phyloP scores from a whole-genome alignment of 2,797 vertebrate genomes.

The Gambelia wislizenii region DNA sequence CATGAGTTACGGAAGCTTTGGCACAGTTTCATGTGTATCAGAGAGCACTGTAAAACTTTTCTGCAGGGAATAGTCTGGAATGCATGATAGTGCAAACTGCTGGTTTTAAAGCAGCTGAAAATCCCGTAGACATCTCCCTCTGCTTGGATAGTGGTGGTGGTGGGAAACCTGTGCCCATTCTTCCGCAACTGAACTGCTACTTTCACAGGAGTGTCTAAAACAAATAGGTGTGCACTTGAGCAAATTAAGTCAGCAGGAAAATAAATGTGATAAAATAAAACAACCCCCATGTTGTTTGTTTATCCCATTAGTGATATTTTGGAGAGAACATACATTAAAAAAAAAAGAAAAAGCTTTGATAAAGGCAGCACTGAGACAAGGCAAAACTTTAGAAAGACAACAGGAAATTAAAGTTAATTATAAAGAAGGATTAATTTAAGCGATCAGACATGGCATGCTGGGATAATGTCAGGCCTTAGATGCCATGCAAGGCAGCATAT shows the following conservation, averaged over 20 bases:
- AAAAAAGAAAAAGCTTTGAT: slow-evolving; percentile 60
- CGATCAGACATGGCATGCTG: slow-evolving; percentile 74
- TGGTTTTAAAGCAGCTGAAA: slow-evolving; percentile 25
- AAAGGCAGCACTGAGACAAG: slow-evolving; percentile 63
- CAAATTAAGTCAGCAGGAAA: slow-evolving; percentile 66
- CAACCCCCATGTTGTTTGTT: slow-evolving; percentile 21
- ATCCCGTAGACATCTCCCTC: neutral
- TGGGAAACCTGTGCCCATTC: neutral
- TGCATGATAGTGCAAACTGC: slow-evolving; percentile 21
- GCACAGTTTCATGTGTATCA: too few relatives aligned
- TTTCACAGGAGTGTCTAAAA: slow-evolving; percentile 62
- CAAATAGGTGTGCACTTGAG: slow-evolving; percentile 49
- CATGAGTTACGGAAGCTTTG: neutral
- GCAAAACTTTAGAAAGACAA: slow-evolving; percentile 69
- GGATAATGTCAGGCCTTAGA: slow-evolving; percentile 75
- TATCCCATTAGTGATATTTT: slow-evolving; percentile 68
- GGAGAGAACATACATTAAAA: slow-evolving; percentile 62
- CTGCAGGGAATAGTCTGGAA: fast-evolving
- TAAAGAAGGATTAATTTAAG: slow-evolving; percentile 79
- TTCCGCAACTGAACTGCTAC: slow-evolving; percentile 38
- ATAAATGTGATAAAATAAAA: slow-evolving; percentile 62
- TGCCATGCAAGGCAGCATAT: slow-evolving; percentile 54
- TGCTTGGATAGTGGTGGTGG: slow-evolving; percentile 1
- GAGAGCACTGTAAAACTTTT: neutral
- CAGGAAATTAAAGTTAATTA: slow-evolving; percentile 79